Evolutionary conservation across 1,140 invertebrate species (phyloP).

Genomic region (Pentalonia nigronervosa): DNA sequence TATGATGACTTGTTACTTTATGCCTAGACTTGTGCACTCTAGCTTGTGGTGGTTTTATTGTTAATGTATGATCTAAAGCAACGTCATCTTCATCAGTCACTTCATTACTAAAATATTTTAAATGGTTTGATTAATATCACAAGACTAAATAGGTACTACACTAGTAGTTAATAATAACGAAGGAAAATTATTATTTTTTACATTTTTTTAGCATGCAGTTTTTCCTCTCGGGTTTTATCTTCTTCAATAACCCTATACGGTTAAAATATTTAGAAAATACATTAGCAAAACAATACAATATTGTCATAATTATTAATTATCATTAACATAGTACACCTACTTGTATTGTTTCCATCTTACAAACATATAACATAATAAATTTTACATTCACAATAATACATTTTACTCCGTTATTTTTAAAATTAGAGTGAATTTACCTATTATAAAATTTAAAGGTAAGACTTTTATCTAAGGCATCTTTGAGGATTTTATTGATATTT

Average conservation of each 20-base stretch:
- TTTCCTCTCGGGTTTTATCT: constrained; percentile 43
- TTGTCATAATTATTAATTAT: not conserved
- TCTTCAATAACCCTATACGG: constrained; percentile 23
- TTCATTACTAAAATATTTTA: constrained; percentile 43
- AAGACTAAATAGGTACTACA: not conserved
- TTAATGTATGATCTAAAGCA: constrained; percentile 56
- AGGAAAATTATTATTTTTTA: constrained; percentile 41
- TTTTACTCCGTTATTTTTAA: not conserved
- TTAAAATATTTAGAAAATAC: constrained; percentile 37
- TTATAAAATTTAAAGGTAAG: not conserved
- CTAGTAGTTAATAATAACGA: not conserved
- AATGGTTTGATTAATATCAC: not conserved
- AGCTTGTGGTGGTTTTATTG: constrained; percentile 59
- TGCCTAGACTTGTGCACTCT: constrained; percentile 56
- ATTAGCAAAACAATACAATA: constrained; percentile 7
- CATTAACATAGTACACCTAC: not conserved
- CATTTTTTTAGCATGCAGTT: constrained; percentile 55
- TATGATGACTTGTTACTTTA: constrained; percentile 53
- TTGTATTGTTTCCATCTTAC: no score
- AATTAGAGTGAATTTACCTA: not conserved
- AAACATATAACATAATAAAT: not conserved
- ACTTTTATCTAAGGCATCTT: not conserved
- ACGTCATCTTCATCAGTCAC: constrained; percentile 58
- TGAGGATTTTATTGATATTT: not conserved
- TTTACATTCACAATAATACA: not conserved